A percentile compares a stretch with the other conserved stretches of the same genome.
Conservation (phyloP, 2,888 invertebrate species). For the Phaonia tiefii region DNA sequence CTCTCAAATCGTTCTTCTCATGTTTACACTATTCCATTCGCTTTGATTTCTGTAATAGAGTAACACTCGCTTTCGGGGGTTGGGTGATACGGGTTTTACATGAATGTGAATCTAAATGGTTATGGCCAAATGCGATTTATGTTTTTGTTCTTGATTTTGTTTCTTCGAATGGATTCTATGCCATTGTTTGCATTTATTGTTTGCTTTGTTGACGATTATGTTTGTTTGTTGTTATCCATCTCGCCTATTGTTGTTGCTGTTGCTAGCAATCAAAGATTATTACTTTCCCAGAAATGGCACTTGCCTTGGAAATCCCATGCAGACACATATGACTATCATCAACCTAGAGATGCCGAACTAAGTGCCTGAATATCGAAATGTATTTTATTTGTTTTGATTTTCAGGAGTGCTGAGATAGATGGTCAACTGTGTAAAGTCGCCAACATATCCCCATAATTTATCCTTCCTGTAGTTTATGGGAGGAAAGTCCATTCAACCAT, state of each 20-base stretch:
- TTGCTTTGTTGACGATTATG: slow-evolving; percentile 62
- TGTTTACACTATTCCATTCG: no score
- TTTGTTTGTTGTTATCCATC: slow-evolving; percentile 53
- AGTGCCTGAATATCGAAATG: slow-evolving; percentile 34
- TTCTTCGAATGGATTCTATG: neutral
- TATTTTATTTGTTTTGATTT: slow-evolving; percentile 18
- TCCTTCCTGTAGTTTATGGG: slow-evolving; percentile 61
- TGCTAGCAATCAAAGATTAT: slow-evolving; percentile 57
- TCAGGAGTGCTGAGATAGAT: neutral
- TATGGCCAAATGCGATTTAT: slow-evolving; percentile 22
- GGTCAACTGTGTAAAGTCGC: slow-evolving; percentile 28
- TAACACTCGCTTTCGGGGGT: no score
- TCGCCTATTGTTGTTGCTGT: slow-evolving; percentile 32
- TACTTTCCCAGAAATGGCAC: slow-evolving; percentile 46
- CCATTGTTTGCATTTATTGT: slow-evolving; percentile 21
- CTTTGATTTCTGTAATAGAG: no score
- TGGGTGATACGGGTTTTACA: no score
- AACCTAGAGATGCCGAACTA: neutral
- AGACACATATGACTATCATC: slow-evolving; percentile 35
- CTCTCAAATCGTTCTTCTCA: no score
- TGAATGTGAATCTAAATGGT: neutral
- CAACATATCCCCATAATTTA: slow-evolving; percentile 62
- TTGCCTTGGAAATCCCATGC: slow-evolving; percentile 28
- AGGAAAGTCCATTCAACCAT: slow-evolving; percentile 36
- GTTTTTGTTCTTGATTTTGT: no score